Evolutionary conservation across 2,113 vertebrate genomes (phyloP), one percentile per base, ranked within the genome.

Genomic region (Callopanchax toddi): DNA sequence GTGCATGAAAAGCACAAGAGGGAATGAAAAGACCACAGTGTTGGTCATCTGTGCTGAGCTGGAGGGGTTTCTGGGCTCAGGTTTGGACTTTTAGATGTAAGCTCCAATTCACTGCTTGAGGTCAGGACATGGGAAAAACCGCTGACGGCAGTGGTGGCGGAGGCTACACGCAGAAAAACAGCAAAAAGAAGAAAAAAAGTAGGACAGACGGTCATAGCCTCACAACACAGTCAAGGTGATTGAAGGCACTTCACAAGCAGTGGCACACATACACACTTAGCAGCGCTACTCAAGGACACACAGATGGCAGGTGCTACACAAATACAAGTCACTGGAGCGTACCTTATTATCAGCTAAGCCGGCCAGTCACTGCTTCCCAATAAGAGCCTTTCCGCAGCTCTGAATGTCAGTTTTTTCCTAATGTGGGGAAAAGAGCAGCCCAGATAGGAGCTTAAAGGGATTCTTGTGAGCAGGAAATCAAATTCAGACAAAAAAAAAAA

Each of bases 241-340:
- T 77, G 78, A 78, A 79, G 70, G 64, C 25, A 62, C 78, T 73
- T 79, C 67, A 76, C 66, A 76, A 67, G 55, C 86, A 68, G 61
- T 52, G 76, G 11, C 29, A 16, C 60, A 37, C 64, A 56, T 26
- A 17, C 52, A 5, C 37, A 10, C 57, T 43, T 6, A 57, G 20
- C 20, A 51, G 64, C 50, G 60, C 44, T 53, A 71, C 78, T 81
- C 84, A 86, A 90, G 80, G 82, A 77, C 84, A 66, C 78, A 36
- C 83, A 90, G 89, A 88, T 86, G 86, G 87, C 87, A 86, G 83
- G 78, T 87, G 81, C 79, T 73, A 53, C 77, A 83, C 79, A 86
- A 85, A 80, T 53, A 85, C 73, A 82, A 83, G 78, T 80, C 76
- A 84, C 74, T 72, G 83, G 70, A 89, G 89, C 79, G 61, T 71